Conservation (phyloP, 2,888 invertebrate genomes). For the Epinotia ramella region DNA sequence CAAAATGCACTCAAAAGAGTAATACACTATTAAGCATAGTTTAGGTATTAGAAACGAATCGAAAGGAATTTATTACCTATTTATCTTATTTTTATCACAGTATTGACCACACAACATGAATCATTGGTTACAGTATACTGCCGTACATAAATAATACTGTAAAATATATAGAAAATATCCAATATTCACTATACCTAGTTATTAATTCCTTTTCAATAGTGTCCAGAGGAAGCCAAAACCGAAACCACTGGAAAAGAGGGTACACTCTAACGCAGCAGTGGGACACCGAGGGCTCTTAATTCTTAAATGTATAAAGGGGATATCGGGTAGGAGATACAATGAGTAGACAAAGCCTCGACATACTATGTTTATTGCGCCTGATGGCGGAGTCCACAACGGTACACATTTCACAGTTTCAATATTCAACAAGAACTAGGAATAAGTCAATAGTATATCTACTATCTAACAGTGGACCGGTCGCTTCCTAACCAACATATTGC, state of each 20-base stretch:
- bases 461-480: conserved; percentile 76
- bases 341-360: conserved; percentile 66
- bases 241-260: not conserved
- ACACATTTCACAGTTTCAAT: conserved; percentile 81
- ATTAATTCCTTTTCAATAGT: too few species aligned
- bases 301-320: not conserved
- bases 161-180: not conserved
- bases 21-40: not conserved
- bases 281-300: not conserved
- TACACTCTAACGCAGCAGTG: not conserved
- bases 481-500: conserved; percentile 56
- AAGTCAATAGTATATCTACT: conserved; percentile 81
- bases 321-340: not conserved
- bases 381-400: conserved; percentile 77
- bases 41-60: not conserved
- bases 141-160: not conserved
- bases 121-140: not conserved
- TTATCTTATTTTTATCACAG: too few species aligned
- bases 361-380: conserved; percentile 78
- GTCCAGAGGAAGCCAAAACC: not conserved
- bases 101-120: too few species aligned
- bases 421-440: conserved; percentile 84
- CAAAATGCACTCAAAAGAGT: not conserved
- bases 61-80: too few species aligned
- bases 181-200: not conserved